Conservation (phyloP, 92 coral and sea anemone genomes). For the Phenganax stokvisi region DNA sequence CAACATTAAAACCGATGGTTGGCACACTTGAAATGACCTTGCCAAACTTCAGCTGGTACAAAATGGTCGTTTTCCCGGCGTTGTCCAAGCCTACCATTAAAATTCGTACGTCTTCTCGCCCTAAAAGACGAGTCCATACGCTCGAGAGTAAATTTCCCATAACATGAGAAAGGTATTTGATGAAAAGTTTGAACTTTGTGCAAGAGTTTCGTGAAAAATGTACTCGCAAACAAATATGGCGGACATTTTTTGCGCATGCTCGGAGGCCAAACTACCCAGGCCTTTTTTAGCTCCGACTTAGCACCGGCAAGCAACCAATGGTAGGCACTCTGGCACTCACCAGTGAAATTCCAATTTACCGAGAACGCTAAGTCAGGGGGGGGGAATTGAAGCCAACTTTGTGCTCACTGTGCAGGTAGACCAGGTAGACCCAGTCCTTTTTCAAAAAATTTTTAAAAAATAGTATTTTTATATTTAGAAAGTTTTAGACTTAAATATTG, state of each 20-base stretch:
- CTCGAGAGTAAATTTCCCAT: slow-evolving; percentile 76
- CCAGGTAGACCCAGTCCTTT: too few species aligned
- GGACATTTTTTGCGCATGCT: not conserved
- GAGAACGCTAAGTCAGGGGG: too few species aligned
- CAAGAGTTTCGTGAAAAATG: not conserved
- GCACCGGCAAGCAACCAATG: too few species aligned
- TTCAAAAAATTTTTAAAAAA: too few species aligned
- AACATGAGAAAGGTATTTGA: slow-evolving; percentile 21
- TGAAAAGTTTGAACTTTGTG: not conserved
- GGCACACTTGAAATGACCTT: slow-evolving; percentile 90
- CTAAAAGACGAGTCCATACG: slow-evolving; percentile 73
- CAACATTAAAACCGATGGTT: slow-evolving; percentile 92
- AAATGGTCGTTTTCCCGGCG: slow-evolving; percentile 95
- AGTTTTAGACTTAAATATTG: too few species aligned
- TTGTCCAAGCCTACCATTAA: slow-evolving; percentile 95
- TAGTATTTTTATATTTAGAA: too few species aligned
- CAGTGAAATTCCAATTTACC: too few species aligned
- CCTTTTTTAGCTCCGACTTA: too few species aligned
- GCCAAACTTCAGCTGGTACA: slow-evolving; percentile 77
- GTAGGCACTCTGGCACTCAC: too few species aligned
- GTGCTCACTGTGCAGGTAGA: too few species aligned
- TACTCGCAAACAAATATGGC: not conserved
- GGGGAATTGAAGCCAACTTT: too few species aligned
- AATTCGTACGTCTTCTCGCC: slow-evolving; percentile 87
- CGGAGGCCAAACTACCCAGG: too few species aligned